Percentiles rank a stretch among this genome's conserved stretches.
Evolutionary conservation across 1,140 invertebrate species (phyloP).

Genomic region (Globodera ellingtonae): DNA sequence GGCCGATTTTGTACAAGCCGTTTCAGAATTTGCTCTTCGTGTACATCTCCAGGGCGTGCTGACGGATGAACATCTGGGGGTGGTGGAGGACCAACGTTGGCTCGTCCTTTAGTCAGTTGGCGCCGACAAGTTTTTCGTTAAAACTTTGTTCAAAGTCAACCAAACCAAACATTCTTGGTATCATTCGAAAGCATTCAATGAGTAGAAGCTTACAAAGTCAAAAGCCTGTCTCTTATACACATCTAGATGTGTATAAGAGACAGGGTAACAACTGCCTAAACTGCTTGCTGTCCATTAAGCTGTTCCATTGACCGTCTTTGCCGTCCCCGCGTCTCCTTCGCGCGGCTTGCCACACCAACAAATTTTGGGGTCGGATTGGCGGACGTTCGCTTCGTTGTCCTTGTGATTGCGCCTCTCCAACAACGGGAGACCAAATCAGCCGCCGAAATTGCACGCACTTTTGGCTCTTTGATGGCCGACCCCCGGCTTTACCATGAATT

Average conservation of each 20-base stretch:
- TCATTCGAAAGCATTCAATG: too few relatives aligned
- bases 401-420: constrained; percentile 72
- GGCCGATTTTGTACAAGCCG: too few relatives aligned
- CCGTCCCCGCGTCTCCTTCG: constrained; percentile 70
- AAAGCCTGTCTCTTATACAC: too few relatives aligned
- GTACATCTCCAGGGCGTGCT: constrained; percentile 21
- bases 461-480: constrained; percentile 56
- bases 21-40: constrained; percentile 9
- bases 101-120: constrained; percentile 45
- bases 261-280: too few relatives aligned
- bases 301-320: constrained; percentile 24
- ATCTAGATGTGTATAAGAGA: too few relatives aligned
- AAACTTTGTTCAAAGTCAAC: too few relatives aligned
- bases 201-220: too few relatives aligned
- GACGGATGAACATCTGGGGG: not conserved
- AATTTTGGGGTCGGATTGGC: constrained; percentile 72
- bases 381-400: constrained; percentile 71
- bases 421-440: constrained; percentile 66
- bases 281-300: not conserved
- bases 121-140: too few relatives aligned
- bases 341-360: constrained; percentile 69
- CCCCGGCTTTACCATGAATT: constrained; percentile 40
- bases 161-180: too few relatives aligned
- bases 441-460: constrained; percentile 58
- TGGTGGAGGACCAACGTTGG: constrained; percentile 46